Evolutionary conservation across 1,140 invertebrate species (phyloP).

Genomic region (Chrysoperla carnea): DNA sequence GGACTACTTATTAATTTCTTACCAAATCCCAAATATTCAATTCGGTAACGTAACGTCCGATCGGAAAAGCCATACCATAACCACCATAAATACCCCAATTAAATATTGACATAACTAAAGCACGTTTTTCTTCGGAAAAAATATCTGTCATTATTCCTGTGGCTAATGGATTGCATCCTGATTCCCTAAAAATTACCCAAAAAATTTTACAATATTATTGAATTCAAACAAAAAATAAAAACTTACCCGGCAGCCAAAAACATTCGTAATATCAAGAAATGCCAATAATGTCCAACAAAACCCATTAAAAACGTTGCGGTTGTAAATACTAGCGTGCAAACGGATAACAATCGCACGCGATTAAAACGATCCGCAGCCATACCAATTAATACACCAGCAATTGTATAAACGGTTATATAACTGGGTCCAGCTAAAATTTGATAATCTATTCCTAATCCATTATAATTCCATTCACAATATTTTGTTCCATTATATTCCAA

Average conservation of each 20-base stretch:
- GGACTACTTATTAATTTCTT: too few relatives aligned
- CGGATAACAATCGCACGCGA: constrained; percentile 53
- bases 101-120: constrained; percentile 79
- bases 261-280: constrained; percentile 72
- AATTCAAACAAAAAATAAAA: not conserved
- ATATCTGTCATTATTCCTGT: constrained; percentile 74
- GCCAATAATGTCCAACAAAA: constrained; percentile 75
- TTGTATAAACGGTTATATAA: constrained; percentile 80
- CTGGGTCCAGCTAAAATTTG: constrained; percentile 82
- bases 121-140: constrained; percentile 64
- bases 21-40: constrained; percentile 59
- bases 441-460: constrained; percentile 79
- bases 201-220: not conserved
- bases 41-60: constrained; percentile 71
- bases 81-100: constrained; percentile 94
- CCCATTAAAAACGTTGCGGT: constrained; percentile 69
- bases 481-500: constrained; percentile 45
- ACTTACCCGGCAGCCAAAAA: constrained; percentile 65
- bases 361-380: constrained; percentile 62
- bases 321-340: constrained; percentile 66
- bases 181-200: constrained; percentile 37
- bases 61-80: constrained; percentile 80
- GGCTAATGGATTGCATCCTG: constrained; percentile 77
- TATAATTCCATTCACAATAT: constrained; percentile 84
- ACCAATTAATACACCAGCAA: constrained; percentile 72